phyloP scores from a whole-genome alignment of 2,797 vertebrate genomes.

The Chelon auratus region DNA sequence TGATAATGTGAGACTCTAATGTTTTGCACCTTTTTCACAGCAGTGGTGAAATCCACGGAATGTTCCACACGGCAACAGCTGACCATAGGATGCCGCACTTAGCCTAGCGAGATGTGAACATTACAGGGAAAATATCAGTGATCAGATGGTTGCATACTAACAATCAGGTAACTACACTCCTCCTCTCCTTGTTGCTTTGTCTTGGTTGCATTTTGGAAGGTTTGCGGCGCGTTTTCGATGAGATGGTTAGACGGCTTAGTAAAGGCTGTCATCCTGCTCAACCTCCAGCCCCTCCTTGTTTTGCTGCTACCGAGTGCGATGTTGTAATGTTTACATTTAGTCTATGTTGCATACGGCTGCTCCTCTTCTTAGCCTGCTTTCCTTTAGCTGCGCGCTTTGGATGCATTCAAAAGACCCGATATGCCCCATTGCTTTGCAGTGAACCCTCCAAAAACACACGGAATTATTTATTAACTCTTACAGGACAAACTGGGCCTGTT shows the following conservation, averaged over 20 bases:
- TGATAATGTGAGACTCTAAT: conserved; percentile 6
- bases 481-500: conserved; percentile 52
- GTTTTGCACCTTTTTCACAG: conserved; percentile 75
- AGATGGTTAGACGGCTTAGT: conserved; percentile 57
- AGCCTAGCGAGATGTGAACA: conserved; percentile 84
- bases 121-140: conserved; percentile 75
- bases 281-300: conserved; percentile 86
- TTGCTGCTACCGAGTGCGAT: conserved; percentile 78
- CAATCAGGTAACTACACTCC: conserved; percentile 84
- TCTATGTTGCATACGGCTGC: conserved; percentile 58
- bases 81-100: conserved; percentile 84
- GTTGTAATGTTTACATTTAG: conserved; percentile 86
- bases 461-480: conserved; percentile 53
- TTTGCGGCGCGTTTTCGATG: conserved; percentile 45
- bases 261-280: conserved; percentile 76
- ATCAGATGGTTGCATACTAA: conserved; percentile 84
- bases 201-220: conserved; percentile 29
- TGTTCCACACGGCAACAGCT: conserved; percentile 85
- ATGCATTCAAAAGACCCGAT: conserved; percentile 1
- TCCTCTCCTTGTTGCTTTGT: conserved; percentile 38
- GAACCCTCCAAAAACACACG: conserved; percentile 28
- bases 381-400: neutral
- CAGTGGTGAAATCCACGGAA: conserved; percentile 87
- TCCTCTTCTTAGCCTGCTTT: conserved; percentile 21
- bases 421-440: neutral